These are phyloP conservation scores for Tringa solitaria DNA, from an alignment of 2,113 vertebrate species.

Conservation along the genomic window DNA sequence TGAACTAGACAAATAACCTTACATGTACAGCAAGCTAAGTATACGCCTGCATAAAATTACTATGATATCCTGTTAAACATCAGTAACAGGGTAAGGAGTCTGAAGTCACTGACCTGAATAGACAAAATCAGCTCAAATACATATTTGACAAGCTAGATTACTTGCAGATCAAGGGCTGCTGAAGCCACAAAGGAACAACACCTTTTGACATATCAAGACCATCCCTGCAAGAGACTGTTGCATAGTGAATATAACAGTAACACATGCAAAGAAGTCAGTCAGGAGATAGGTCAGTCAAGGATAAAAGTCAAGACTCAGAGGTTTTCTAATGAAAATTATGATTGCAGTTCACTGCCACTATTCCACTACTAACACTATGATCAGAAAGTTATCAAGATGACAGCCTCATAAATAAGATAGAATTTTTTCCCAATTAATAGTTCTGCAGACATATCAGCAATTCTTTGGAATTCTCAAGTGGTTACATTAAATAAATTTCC, in stretches of 20 bases:
- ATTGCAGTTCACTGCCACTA: not conserved
- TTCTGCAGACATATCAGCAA: not conserved
- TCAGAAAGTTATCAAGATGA: not conserved
- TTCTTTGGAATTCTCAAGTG: not conserved
- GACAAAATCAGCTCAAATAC: not conserved
- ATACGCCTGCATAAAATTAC: not conserved
- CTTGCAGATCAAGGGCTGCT: not conserved
- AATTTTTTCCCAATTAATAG: not conserved
- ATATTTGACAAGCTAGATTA: not conserved
- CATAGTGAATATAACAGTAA: not conserved
- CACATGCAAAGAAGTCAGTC: not conserved
- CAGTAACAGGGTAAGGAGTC: not conserved
- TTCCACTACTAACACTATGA: not conserved
- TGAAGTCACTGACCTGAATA: not conserved
- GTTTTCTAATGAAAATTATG: not conserved
- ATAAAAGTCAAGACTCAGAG: not conserved
- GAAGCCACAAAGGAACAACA: not conserved
- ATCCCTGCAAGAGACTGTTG: not conserved
- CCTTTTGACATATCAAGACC: not conserved
- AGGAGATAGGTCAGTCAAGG: not conserved
- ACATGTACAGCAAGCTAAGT: not conserved
- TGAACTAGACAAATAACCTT: not conserved
- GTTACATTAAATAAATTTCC: not conserved
- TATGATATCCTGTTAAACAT: not conserved
- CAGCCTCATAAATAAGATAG: not conserved